Percentiles rank a stretch among this genome's conserved stretches.
Evolutionary conservation across 2,113 vertebrate species (phyloP).

Genomic region (Naja naja): DNA sequence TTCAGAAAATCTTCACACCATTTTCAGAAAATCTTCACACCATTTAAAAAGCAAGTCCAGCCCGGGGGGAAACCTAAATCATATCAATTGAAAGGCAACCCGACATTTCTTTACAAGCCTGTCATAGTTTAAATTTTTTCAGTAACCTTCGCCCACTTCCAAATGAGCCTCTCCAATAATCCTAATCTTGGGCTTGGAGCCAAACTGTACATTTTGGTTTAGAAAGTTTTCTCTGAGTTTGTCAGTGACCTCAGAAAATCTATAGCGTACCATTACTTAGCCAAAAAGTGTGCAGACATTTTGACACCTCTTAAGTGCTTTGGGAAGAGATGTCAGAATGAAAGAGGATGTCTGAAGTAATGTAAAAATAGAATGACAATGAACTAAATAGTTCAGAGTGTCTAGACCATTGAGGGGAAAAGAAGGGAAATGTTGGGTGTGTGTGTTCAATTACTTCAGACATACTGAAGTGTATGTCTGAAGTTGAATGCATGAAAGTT

Average conservation of each 20-base stretch:
- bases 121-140: not conserved
- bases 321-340: not conserved
- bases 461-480: not conserved
- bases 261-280: not conserved
- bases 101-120: slow-evolving; percentile 5
- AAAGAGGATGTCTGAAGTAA: not conserved
- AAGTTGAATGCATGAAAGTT: not conserved
- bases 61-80: not conserved
- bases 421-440: not conserved
- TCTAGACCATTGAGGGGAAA: not conserved
- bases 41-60: not conserved
- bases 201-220: not conserved
- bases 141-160: not conserved
- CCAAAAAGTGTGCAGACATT: slow-evolving; percentile 2
- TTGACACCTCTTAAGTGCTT: not conserved
- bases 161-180: not conserved
- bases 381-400: not conserved
- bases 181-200: slow-evolving; percentile 3
- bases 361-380: not conserved
- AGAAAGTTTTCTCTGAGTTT: slow-evolving; percentile 16
- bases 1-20: not conserved
- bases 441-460: not conserved
- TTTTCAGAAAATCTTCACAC: not conserved
- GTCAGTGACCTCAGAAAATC: slow-evolving; percentile 1
- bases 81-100: not conserved